Percentiles rank a stretch among this genome's conserved stretches.
phyloP scores from a whole-genome alignment of 1,140 invertebrate genomes.

The Drosophila pandora region DNA sequence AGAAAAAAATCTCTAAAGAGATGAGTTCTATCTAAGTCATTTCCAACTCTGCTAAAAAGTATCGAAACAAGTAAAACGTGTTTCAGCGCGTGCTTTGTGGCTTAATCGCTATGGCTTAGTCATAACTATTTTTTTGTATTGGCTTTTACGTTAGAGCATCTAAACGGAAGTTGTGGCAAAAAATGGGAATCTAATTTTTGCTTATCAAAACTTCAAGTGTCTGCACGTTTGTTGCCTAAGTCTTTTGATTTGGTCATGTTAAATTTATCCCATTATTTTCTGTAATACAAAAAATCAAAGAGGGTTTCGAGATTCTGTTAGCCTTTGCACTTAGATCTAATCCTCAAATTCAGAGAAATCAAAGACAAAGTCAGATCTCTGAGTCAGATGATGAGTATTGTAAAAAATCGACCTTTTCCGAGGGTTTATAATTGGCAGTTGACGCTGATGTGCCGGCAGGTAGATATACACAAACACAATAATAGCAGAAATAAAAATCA shows the following conservation, averaged over 20 bases:
- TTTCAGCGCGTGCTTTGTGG: conserved; percentile 65
- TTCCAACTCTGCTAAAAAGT: conserved; percentile 39
- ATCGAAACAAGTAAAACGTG: conserved; percentile 62
- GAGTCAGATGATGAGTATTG: neutral
- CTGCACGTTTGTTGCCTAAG: conserved; percentile 33
- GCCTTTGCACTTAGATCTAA: conserved; percentile 16
- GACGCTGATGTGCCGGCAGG: conserved; percentile 39
- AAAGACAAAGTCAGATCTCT: conserved; percentile 35
- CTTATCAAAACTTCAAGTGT: neutral
- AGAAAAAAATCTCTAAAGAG: conserved; percentile 37
- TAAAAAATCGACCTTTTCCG: conserved; percentile 28
- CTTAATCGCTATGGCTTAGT: conserved; percentile 58
- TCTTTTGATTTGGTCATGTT: conserved; percentile 23
- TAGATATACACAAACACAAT: conserved; percentile 13
- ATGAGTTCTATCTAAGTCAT: conserved; percentile 66
- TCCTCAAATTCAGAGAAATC: conserved; percentile 38
- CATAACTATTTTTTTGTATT: conserved; percentile 61
- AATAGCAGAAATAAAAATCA: conserved; percentile 36
- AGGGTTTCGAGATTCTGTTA: conserved; percentile 8
- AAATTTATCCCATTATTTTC: neutral
- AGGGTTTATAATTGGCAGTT: conserved; percentile 37
- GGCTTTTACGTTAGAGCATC: conserved; percentile 33
- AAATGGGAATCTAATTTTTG: neutral
- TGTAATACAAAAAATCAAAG: neutral
- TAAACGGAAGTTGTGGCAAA: conserved; percentile 58